Evolutionary conservation across 1,140 invertebrate species (phyloP), one percentile per base, ranked within the genome.

Genomic region (Harlomillsia oculata): DNA sequence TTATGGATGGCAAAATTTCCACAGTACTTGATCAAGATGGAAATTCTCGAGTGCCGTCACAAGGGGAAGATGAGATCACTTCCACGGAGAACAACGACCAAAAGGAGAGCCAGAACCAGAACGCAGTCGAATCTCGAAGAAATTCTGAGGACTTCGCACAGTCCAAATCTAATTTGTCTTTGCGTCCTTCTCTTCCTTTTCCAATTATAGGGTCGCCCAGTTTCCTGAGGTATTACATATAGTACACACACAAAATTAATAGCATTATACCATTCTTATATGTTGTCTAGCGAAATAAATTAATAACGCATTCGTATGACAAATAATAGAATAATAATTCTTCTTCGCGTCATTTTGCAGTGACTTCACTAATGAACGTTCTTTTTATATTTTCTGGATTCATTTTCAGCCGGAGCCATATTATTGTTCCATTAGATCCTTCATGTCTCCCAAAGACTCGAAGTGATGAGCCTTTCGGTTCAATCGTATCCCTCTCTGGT

Each of bases 401-500:
- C n/a, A n/a, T n/a, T 50, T 36, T 14, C 32, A 50, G 48, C 41
- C 40, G 53, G 51, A 61, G 43, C 34, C 53, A 54, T 11, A 26
- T 52, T 14, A 53, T 61, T 29, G 54, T 49, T 21, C 59, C 59
- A 13, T 39, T 61, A 34, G 59, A 61, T 46, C 53, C 59, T n/a
- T 50, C 32, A 23, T 56, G 43, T 40, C 53, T 61, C n/a, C 28
- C 56, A 8, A 45, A 44, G 20, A 62, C 58, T 18, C 43, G 57
- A 44, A 65, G 64, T 60, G 64, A 65, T 51, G 64, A 65, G 44
- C 64, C 64, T 11, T 65, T 55, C 56, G 61, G 62, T 20, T 65
- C 64, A 16, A 65, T 65, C 36, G 64, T 50, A 14, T 65, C 64
- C 3, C 49, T 65, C 11, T 60, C 61, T 13, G 62, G 61, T 11